Evolutionary conservation across 92 coral and sea anemone genomes (phyloP).

Genomic region (Porites lobata): DNA sequence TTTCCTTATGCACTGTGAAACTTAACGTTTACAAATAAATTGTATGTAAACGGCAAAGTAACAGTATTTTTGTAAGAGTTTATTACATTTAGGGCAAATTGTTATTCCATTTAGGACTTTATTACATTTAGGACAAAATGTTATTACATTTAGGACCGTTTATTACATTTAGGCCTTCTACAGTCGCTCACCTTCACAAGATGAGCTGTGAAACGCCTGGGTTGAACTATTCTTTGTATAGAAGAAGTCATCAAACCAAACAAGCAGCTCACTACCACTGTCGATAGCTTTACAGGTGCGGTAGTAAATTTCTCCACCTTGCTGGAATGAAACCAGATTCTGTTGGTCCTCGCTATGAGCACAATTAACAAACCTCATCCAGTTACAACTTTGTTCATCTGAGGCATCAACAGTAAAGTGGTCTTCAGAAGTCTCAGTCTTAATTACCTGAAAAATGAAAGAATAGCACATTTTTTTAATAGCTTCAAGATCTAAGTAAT

Average conservation of each 20-base stretch:
- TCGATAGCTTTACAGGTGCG: constrained; percentile 2
- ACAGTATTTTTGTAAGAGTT: too few relatives aligned
- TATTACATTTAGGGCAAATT: too few relatives aligned
- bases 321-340: constrained; percentile 34
- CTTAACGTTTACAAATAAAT: too few relatives aligned
- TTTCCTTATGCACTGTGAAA: too few relatives aligned
- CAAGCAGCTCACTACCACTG: constrained; percentile 7
- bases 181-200: background rate
- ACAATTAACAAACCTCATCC: constrained; percentile 38
- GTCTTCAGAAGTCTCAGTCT: background rate
- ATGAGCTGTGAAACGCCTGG: background rate
- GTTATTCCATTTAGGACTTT: too few relatives aligned
- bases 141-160: too few relatives aligned
- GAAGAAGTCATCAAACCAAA: constrained; percentile 14
- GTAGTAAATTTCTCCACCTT: constrained; percentile 10
- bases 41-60: too few relatives aligned
- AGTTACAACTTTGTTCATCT: constrained; percentile 16
- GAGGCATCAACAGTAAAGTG: constrained; percentile 6
- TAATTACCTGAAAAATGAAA: background rate
- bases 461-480: background rate
- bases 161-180: background rate
- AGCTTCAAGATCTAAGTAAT: background rate
- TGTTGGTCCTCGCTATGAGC: constrained; percentile 17
- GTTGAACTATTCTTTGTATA: background rate
- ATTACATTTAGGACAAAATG: too few relatives aligned